Evolutionary conservation across 1,140 invertebrate genomes (phyloP), one percentile per base, ranked within the genome.

Genomic region (Oscheius sp.): DNA sequence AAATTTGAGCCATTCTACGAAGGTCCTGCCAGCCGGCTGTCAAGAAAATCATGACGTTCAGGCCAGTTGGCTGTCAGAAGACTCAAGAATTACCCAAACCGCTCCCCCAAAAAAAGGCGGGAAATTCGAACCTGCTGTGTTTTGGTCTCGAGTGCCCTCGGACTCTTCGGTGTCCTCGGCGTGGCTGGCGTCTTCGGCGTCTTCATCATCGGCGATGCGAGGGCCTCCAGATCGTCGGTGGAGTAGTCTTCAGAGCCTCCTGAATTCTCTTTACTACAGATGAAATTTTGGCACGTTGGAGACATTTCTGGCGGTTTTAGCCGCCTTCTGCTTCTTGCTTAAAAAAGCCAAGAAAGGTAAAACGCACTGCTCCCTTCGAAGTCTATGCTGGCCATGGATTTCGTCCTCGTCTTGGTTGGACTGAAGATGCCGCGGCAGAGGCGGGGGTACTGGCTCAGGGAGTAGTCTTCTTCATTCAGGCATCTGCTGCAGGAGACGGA

Each of bases 401-500:
- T 7, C 4, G 23, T 23, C 28, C 49, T 55, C 23, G 7, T 23
- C 7, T 55, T 23, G 7, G 49, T 23, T 55, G 23, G 23, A n/a
- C n/a, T n/a, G n/a, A n/a, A n/a, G n/a, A n/a, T n/a, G n/a, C n/a
- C 49, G 7, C 28, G 7, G 49, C 49, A 55, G 7, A 55, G 49
- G 7, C 28, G 7, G 23, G 49, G 49, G 23, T 13, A 55, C 15
- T 55, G 15, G 7, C n/a, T 23, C 35, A 58, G 20, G 42, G 36
- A 65, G 28, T 7, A 73, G 61, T 36, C 31, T 52, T 15, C 46
- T 49, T 46, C 68, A 61, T 2, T 31, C 34, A 28, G 42, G 55
- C 35, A 76, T 18, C 62, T 26, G 38, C n/a, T 32, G 15, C 31
- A n/a, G 31, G 79, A 4, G 80, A 26, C 62, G 52, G 46, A 68